Evolutionary conservation across 2,797 vertebrate genomes (phyloP).

Genomic region (Setipinna tenuifilis): DNA sequence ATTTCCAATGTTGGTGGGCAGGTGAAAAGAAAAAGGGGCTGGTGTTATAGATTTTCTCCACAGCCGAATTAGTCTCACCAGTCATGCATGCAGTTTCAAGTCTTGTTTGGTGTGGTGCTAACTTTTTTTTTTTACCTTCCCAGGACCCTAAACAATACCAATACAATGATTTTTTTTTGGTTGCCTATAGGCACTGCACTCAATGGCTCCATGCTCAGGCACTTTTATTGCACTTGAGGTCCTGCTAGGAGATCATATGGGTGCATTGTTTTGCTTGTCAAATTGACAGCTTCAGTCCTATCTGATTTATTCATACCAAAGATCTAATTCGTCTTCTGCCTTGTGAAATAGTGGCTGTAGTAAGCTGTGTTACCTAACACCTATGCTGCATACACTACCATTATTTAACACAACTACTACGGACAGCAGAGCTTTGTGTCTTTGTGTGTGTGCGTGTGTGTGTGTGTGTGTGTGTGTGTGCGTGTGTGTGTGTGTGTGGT

Average conservation of each 20-base stretch:
- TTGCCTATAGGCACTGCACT: neutral
- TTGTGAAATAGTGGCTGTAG: neutral
- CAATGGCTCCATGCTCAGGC: neutral
- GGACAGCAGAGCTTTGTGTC: neutral
- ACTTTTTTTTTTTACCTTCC: neutral
- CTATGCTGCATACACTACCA: neutral
- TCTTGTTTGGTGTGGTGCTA: neutral
- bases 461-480: constrained; percentile 1
- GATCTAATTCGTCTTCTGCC: neutral
- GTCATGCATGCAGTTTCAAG: neutral
- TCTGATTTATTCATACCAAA: neutral
- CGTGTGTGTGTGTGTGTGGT: neutral
- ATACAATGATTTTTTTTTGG: neutral
- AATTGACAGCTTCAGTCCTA: neutral
- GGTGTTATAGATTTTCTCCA: neutral
- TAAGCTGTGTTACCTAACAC: neutral
- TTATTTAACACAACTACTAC: too few species aligned
- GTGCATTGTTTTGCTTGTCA: neutral
- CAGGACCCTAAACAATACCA: neutral
- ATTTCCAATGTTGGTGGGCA: too few species aligned
- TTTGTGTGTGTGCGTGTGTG: neutral
- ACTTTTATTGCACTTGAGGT: neutral
- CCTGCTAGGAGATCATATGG: neutral
- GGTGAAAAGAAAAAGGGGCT: too few species aligned
- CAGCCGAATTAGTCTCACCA: neutral